phyloP scores from a whole-genome alignment of 1,140 invertebrate genomes.

The Drosophila auraria region DNA sequence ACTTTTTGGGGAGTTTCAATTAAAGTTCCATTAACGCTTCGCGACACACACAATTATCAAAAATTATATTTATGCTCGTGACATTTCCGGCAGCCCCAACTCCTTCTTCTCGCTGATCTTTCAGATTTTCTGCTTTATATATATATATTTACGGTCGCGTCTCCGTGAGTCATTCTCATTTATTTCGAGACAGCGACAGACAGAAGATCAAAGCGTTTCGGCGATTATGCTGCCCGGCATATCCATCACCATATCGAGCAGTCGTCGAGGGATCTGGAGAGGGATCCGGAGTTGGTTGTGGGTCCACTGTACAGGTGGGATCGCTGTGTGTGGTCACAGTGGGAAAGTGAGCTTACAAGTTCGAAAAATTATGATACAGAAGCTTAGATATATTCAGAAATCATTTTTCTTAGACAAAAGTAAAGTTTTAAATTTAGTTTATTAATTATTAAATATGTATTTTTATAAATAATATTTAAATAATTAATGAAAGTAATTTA shows the following conservation, averaged over 20 bases:
- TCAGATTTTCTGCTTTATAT: background rate
- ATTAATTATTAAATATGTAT: no score
- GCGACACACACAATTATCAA: slow-evolving; percentile 81
- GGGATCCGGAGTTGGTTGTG: background rate
- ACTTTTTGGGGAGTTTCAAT: slow-evolving; percentile 66
- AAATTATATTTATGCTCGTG: slow-evolving; percentile 81
- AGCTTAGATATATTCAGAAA: no score
- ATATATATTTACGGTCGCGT: slow-evolving; percentile 20
- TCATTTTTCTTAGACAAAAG: background rate
- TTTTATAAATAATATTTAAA: no score
- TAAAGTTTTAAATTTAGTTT: no score
- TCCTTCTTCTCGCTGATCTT: background rate
- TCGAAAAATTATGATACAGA: no score
- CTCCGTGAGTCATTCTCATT: slow-evolving; percentile 62
- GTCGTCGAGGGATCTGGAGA: slow-evolving; percentile 15
- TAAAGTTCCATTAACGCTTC: slow-evolving; percentile 82
- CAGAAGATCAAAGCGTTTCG: slow-evolving; percentile 72
- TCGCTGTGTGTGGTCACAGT: slow-evolving; percentile 29
- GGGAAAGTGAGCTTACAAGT: background rate
- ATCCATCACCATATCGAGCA: slow-evolving; percentile 76
- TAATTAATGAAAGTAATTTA: no score
- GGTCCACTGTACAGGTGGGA: slow-evolving; percentile 20
- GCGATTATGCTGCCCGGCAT: slow-evolving; percentile 75
- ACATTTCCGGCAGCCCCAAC: slow-evolving; percentile 73
- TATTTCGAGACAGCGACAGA: slow-evolving; percentile 69